Base-by-base conservation (phyloP, 2,888 invertebrate species). In the Merodon equestris region DNA sequence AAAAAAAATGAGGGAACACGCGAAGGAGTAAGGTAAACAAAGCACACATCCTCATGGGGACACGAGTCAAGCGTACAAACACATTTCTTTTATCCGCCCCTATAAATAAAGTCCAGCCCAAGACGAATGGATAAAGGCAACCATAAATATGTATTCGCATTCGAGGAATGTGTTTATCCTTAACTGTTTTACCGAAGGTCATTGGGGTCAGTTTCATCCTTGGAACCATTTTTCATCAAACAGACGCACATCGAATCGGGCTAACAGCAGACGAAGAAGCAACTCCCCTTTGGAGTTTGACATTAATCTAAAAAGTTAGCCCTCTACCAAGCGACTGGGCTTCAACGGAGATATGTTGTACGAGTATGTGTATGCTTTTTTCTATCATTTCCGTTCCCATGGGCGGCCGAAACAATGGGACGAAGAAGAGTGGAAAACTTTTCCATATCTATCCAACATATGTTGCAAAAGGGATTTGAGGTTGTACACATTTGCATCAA, bases 401-500 rank as follows among this genome's bases (percentile, higher is more conserved):
- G 44, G 72, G 47, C 17, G 38, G 48, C 18, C 66, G 67, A 72
- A 77, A 63, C 77, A 77, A 77, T 68, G 48, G 17, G 48, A 19
- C 53, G 44, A 27, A 50, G 40, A 38, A 13, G 44, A 27, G 27
- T 27, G 27, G 3, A 63, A 67, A 72, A 67, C 17, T 63, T 58
- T 75, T 53, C 51, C 61, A 40, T 77, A 72, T 56, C 72, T 50
- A 53, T 56, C 73, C 18, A 58, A 68, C 77, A 72, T 77, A 72
- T 77, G 77, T 67, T 68, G 51, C 72, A 63, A 58, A 72, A 67
- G 67, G 67, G 67, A 68, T 72, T 67, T 72, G 57, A 72, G 67
- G 72, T 72, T 63, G 53, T 72, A 77, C 57, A 72, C 67, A 77
- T 77, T 77, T 77, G 77, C 77, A 72, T 77, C 72, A 77, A 72